Base-by-base conservation (phyloP, 64 coral and sea anemone genomes). In the Montipora foliosa region DNA sequence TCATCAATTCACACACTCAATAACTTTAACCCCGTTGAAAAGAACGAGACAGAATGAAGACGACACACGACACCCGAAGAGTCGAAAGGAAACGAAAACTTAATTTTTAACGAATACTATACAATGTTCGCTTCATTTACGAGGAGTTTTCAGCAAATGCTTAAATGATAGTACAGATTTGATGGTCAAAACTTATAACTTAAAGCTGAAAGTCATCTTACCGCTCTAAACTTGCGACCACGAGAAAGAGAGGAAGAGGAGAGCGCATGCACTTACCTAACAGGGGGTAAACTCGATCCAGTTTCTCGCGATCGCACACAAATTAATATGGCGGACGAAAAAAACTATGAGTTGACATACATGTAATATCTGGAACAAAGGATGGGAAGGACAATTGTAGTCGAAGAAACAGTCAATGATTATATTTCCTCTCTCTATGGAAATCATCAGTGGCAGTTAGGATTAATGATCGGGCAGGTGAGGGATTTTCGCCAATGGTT, bases 401-500 rank as follows among this genome's bases (percentile, higher is more conserved):
- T 80, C 22, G 96, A 98, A 67, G 96, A 98, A 80, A 73, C 29
- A 20, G 96, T 98, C 3, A 88, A 49, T 61, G 89, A 98, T 48
- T 92, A 98, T 84, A 91, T 98, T 20, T 89, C 84, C 2, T 98
- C 93, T 61, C 48, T 98, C 19, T 98, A 92, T 84, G 96, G 96
- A 16, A 87, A 67, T 76, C 74, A 86, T 37, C 83, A 80, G 21
- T 98, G 96, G 93, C 96, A 92, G 74, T 64, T 69, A 51, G 96
- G 96, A 8, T 64, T 98, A 45, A 89, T 98, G 50, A 74, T 98
- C 53, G 96, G 96, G 47, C 96, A 98, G 96, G 96, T 97, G 21
- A 44, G 74, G 2, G 4, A 2, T 50, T 50, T 74, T 83, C 52
- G 10, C 52, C 6, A 37, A 37, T 57, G 11, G 53, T 57, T 57